These are phyloP conservation scores for Lutjanus campechanus DNA, from an alignment of 2,797 vertebrate species.

Conservation along the genomic window DNA sequence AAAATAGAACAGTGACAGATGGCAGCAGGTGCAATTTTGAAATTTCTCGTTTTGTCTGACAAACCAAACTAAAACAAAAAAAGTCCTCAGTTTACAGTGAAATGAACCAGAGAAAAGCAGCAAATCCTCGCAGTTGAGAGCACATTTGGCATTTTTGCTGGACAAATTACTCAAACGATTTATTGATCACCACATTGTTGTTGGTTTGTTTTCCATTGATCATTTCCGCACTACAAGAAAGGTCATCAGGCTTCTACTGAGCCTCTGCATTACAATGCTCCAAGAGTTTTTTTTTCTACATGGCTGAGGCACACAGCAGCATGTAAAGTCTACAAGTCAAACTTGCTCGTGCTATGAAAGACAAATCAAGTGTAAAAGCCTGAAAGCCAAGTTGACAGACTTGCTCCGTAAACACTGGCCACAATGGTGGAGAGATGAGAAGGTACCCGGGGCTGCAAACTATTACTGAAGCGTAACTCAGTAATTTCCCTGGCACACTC, in stretches of 20 bases:
- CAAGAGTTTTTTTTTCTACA: not conserved
- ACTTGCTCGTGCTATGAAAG: not conserved
- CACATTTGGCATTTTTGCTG: not conserved
- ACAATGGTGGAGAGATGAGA: constrained; percentile 42
- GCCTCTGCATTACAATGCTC: not conserved
- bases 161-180: not conserved
- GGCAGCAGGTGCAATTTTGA: not conserved
- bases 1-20: not conserved
- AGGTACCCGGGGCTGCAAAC: constrained; percentile 47
- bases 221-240: constrained; percentile 1
- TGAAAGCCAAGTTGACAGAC: constrained; percentile 11
- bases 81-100: not conserved
- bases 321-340: not conserved
- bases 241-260: too few relatives aligned
- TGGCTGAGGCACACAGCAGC: constrained; percentile 10
- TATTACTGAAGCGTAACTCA: constrained; percentile 60
- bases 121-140: not conserved
- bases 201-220: not conserved
- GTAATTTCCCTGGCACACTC: constrained; percentile 72
- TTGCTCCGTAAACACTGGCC: constrained; percentile 36
- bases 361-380: constrained; percentile 15
- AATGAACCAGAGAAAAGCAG: not conserved
- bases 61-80: not conserved
- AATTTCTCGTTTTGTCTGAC: not conserved
- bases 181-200: not conserved